Percentiles rank a stretch among this genome's conserved stretches.
Evolutionary conservation across 2,888 invertebrate genomes (phyloP).

Genomic region (Drosophila austrosaltans): DNA sequence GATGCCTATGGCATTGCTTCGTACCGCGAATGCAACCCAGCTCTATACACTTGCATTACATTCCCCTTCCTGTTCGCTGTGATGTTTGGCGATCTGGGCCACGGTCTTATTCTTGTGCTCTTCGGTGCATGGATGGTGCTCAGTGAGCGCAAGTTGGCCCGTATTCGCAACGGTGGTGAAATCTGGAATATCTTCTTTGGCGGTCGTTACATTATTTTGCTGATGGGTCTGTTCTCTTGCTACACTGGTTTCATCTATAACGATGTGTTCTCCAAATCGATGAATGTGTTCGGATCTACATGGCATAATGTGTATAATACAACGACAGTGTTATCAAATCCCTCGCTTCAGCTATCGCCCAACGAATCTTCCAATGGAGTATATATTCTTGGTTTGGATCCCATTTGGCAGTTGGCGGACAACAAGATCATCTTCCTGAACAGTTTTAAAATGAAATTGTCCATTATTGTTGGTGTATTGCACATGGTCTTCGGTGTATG

Average conservation of each 20-base stretch:
- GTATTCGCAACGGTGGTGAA: slow-evolving; percentile 90
- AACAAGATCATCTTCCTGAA: slow-evolving; percentile 98
- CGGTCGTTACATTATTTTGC: slow-evolving; percentile 97
- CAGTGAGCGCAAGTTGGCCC: slow-evolving; percentile 90
- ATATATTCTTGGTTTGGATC: slow-evolving; percentile 92
- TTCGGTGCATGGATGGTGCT: slow-evolving; percentile 94
- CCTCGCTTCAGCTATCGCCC: slow-evolving; percentile 87
- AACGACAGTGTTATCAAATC: slow-evolving; percentile 84
- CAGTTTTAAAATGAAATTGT: slow-evolving; percentile 98
- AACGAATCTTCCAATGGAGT: slow-evolving; percentile 84
- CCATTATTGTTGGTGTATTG: slow-evolving; percentile 95
- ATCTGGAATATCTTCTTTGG: slow-evolving; percentile 99
- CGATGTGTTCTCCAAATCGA: slow-evolving; percentile 97
- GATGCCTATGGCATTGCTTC: slow-evolving; percentile 97
- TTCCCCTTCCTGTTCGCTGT: slow-evolving; percentile 98
- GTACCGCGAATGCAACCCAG: slow-evolving; percentile 96
- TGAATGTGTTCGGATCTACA: slow-evolving; percentile 96
- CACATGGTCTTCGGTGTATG: slow-evolving; percentile 98
- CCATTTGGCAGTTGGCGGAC: slow-evolving; percentile 90
- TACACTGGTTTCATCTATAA: slow-evolving; percentile 99
- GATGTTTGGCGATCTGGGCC: slow-evolving; percentile 98
- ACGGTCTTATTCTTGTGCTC: slow-evolving; percentile 92
- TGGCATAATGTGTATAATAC: slow-evolving; percentile 88
- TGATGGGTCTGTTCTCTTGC: slow-evolving; percentile 99
- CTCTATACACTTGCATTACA: slow-evolving; percentile 93